phyloP scores from a whole-genome alignment of 1,140 invertebrate genomes.

The Harpegnathos saltator region DNA sequence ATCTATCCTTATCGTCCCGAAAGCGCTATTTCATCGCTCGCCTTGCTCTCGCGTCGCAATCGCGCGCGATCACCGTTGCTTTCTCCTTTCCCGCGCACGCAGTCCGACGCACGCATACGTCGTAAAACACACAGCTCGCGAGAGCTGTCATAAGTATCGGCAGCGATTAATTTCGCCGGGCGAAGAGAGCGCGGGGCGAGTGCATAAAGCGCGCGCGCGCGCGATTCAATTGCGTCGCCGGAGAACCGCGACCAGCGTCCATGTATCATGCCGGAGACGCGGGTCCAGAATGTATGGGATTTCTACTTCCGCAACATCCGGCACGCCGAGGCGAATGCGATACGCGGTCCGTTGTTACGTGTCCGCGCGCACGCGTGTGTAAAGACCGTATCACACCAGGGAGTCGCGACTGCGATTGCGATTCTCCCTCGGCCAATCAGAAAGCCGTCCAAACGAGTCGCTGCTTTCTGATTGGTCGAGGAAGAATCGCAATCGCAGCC shows the following conservation, averaged over 20 bases:
- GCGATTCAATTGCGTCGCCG: conserved; percentile 44
- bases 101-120: background rate
- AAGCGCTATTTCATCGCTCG: conserved; percentile 37
- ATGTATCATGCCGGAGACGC: background rate
- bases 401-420: too few species aligned
- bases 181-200: background rate
- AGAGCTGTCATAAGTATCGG: conserved; percentile 16
- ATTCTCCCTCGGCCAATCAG: too few species aligned
- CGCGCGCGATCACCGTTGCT: conserved; percentile 27
- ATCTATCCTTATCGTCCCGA: conserved; percentile 35
- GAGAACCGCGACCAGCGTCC: conserved; percentile 16
- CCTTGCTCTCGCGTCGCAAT: background rate
- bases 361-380: too few species aligned
- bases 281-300: conserved; percentile 30
- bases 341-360: conserved; percentile 3
- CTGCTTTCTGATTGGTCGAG: too few species aligned
- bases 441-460: too few species aligned
- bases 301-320: conserved; percentile 48
- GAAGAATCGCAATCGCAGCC: too few species aligned
- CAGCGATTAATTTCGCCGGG: conserved; percentile 40
- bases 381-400: too few species aligned
- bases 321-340: background rate
- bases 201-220: conserved; percentile 42
- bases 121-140: background rate
- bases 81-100: conserved; percentile 22